Base-by-base conservation (phyloP, 2,888 invertebrate genomes). In the Sarcophaga variegata region DNA sequence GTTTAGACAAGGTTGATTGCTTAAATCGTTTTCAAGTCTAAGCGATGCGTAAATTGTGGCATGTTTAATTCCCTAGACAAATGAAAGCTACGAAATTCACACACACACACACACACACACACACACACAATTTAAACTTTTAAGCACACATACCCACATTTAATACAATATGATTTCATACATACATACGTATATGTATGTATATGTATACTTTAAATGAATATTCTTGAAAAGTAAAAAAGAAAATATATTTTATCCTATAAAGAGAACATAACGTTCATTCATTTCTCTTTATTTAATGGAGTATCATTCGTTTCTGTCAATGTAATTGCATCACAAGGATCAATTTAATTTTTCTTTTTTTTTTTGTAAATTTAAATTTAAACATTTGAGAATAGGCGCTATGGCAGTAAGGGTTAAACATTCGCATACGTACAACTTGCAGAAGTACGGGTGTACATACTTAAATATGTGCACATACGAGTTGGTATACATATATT, bases 1-100 rank as follows among this genome's bases (percentile, higher is more conserved):
- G 69, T 63, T 75, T 62, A 69, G 63, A 49, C 60, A 67, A 60
- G 27, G 69, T 72, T 63, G 49, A 71, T 54, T 54, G 37, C 17
- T 22, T 70, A 71, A 49, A 81, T 64, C 81, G 77, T 72, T 74
- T 62, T 47, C 20, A 54, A 59, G 59, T 67, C 27, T 76, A 69
- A 69, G 66, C 80, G 72, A 80, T 82, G 80, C 85, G 70, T 83
- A 81, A 83, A 85, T 85, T 85, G 82, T 75, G 78, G 74, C 72
- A 81, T 85, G 71, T 83, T 82, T 80, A 83, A 83, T 80, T 20
- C 80, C 80, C 71, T 59, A 59, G 80, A 80, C 22, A 80, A 72
- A 71, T 72, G 27, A 66, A 37, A 71, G 27, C 59, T 20, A 59
- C 12, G 37, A 20, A 17, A 27, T 63, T 17, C 67, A 67, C 37